A percentile compares a stretch with the other conserved stretches of the same genome.
Evolutionary conservation across 2,797 vertebrate genomes (phyloP).

Genomic region (Lemur catta): DNA sequence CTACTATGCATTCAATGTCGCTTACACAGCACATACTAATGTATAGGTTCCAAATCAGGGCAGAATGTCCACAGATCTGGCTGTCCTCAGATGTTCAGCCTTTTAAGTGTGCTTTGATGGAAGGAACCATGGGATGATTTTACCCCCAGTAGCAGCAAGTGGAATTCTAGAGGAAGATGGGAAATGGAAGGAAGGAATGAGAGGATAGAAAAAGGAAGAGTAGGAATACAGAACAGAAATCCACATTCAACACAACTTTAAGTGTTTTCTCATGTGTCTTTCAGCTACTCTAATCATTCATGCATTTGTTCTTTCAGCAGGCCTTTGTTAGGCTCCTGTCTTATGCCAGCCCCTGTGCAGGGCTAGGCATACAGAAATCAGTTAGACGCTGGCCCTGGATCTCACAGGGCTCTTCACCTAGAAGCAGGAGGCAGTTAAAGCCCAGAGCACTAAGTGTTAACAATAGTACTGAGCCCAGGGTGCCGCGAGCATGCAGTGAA

Average conservation of each 20-base stretch:
- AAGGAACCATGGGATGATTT: neutral
- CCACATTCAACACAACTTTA: neutral
- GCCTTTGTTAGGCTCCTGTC: neutral
- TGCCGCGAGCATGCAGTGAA: neutral
- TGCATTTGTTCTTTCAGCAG: neutral
- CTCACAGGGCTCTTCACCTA: neutral
- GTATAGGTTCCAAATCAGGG: neutral
- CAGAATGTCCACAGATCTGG: neutral
- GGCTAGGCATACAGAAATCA: neutral
- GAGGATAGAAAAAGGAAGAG: neutral
- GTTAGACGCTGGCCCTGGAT: neutral
- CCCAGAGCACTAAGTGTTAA: neutral
- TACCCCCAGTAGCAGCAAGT: neutral
- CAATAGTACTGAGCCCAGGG: neutral
- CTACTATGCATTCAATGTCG: neutral
- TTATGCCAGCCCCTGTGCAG: neutral
- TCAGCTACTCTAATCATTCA: neutral
- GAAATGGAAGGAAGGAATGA: neutral
- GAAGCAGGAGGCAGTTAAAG: neutral
- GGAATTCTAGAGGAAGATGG: neutral
- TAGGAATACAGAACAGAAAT: neutral
- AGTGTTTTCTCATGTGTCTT: neutral
- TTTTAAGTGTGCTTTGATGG: neutral
- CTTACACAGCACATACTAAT: neutral
- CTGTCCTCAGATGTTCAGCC: neutral